Percentiles rank a stretch among this genome's conserved stretches.
Evolutionary conservation across 2,113 vertebrate species (phyloP).

Genomic region (Bucco capensis): DNA sequence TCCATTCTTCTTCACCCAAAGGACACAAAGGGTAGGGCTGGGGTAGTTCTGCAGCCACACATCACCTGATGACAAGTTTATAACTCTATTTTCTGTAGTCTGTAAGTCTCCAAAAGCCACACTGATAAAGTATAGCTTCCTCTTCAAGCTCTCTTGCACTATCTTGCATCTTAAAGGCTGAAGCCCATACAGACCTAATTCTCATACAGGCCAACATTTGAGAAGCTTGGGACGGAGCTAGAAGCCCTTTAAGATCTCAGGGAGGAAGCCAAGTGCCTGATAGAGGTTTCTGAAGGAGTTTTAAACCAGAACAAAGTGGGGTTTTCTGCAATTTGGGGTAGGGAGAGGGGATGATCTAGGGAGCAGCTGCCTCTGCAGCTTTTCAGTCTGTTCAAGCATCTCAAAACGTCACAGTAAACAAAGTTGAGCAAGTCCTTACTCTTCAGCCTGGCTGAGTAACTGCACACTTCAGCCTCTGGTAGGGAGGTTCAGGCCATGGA

Average conservation of each 20-base stretch:
- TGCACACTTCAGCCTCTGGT: neutral
- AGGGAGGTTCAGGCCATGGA: neutral
- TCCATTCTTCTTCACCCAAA: conserved; percentile 21
- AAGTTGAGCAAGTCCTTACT: accelerated
- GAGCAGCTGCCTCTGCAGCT: neutral
- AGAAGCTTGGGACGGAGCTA: neutral
- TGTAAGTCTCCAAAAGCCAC: conserved; percentile 2
- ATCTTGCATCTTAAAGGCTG: accelerated
- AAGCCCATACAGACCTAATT: neutral
- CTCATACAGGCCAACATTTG: neutral
- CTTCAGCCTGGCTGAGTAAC: neutral
- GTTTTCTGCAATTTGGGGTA: neutral
- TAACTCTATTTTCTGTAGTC: conserved; percentile 27
- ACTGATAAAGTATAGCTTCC: neutral
- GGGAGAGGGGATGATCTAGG: neutral
- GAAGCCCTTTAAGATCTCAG: neutral
- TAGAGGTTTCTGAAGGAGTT: neutral
- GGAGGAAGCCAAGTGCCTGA: neutral
- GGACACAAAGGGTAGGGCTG: neutral
- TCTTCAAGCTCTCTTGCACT: neutral
- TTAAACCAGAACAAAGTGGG: neutral
- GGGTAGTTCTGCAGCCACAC: conserved; percentile 30
- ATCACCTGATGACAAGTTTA: conserved; percentile 57
- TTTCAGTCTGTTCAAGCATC: neutral
- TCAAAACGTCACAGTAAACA: neutral